A percentile compares a stretch with the other conserved stretches of the same genome.
phyloP scores from a whole-genome alignment of 2,113 vertebrate genomes.

The Aepyceros melampus region DNA sequence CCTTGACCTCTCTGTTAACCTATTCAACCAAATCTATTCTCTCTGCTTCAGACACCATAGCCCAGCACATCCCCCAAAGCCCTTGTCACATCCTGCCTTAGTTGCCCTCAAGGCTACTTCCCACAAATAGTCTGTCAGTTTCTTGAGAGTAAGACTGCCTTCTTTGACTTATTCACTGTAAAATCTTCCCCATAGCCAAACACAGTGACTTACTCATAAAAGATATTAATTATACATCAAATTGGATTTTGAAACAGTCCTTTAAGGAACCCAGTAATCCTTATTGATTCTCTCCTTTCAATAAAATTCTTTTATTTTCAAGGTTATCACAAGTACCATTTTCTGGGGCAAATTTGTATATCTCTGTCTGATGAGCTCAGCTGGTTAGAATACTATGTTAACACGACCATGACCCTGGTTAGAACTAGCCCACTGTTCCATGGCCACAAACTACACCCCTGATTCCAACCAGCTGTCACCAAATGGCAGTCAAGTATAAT shows the following conservation, averaged over 20 bases:
- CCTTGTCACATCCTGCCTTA: neutral
- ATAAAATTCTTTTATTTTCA: neutral
- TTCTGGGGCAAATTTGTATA: neutral
- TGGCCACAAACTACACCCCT: neutral
- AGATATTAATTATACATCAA: neutral
- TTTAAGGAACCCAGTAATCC: neutral
- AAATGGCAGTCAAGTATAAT: neutral
- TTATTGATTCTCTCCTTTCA: neutral
- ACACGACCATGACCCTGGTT: fast-evolving
- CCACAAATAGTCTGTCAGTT: neutral
- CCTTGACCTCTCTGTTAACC: neutral
- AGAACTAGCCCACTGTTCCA: neutral
- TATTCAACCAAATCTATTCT: neutral
- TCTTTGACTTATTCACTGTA: neutral
- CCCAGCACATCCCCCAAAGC: too few relatives aligned
- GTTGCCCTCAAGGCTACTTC: neutral
- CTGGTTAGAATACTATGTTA: neutral
- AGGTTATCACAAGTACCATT: neutral
- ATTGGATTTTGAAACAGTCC: neutral
- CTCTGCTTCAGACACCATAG: neutral
- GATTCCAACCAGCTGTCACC: neutral
- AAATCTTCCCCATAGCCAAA: fast-evolving
- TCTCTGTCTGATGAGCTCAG: neutral
- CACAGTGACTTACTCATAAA: neutral
- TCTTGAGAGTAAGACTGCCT: neutral